A percentile compares a stretch with the other conserved stretches of the same genome.
Evolutionary conservation across 1,140 invertebrate species (phyloP).

Genomic region (Hermetia illucens): DNA sequence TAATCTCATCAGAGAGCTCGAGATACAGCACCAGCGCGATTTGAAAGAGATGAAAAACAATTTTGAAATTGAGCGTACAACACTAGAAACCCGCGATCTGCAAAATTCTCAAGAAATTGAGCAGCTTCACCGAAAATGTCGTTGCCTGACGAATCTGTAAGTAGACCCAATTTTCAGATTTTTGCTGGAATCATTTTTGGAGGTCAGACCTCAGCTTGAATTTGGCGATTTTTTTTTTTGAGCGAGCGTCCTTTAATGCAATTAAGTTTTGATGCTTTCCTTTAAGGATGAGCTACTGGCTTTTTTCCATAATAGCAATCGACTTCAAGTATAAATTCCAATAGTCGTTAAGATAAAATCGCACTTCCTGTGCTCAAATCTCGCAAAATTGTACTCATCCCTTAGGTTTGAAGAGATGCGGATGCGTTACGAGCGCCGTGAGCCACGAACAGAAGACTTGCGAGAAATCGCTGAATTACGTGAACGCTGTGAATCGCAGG

Average conservation of each 20-base stretch:
- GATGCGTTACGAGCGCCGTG: slow-evolving; percentile 35
- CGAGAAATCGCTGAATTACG: slow-evolving; percentile 36
- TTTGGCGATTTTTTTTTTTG: no score
- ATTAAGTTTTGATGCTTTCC: no score
- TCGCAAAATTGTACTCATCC: no score
- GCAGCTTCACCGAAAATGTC: slow-evolving; percentile 35
- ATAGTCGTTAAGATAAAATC: no score
- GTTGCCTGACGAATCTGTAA: slow-evolving; percentile 38
- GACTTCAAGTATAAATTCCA: no score
- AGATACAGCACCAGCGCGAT: slow-evolving; percentile 24
- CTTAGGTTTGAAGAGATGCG: slow-evolving; percentile 39
- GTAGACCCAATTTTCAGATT: no score
- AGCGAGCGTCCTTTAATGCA: no score
- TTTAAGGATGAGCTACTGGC: no score
- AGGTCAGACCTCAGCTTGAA: no score
- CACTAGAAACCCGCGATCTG: slow-evolving; percentile 27
- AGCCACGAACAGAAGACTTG: slow-evolving; percentile 36
- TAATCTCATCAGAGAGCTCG: slow-evolving; percentile 17
- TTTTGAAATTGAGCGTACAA: slow-evolving; percentile 26
- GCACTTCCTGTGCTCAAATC: no score
- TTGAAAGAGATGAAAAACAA: slow-evolving; percentile 27
- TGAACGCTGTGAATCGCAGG: slow-evolving; percentile 37
- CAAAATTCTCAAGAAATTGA: slow-evolving; percentile 34
- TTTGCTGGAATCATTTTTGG: no score
- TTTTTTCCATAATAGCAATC: no score